A percentile compares a stretch with the other conserved stretches of the same genome.
Evolutionary conservation across 1,140 invertebrate genomes (phyloP).

Genomic region (Acromyrmex heyeri): DNA sequence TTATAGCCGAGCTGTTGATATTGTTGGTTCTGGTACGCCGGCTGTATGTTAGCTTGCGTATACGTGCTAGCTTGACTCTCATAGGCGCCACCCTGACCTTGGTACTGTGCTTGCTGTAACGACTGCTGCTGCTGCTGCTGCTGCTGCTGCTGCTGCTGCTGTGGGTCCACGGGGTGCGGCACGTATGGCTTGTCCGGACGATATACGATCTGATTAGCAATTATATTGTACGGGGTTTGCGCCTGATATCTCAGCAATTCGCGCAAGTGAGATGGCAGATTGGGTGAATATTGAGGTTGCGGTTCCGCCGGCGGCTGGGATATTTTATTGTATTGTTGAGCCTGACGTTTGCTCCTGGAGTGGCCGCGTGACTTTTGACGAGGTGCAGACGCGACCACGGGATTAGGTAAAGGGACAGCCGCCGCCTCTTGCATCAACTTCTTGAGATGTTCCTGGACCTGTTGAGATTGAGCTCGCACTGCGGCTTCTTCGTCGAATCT

Average conservation of each 20-base stretch:
- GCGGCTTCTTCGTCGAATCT: conserved; percentile 60
- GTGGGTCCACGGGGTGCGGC: conserved; percentile 77
- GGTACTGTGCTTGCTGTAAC: conserved; percentile 33
- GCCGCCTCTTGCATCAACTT: conserved; percentile 8
- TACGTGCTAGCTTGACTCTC: conserved; percentile 8
- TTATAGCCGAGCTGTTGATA: conserved; percentile 46
- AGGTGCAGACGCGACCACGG: background rate
- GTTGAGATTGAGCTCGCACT: conserved; percentile 17
- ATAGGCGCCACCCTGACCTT: conserved; percentile 63
- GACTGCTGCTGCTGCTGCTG: background rate
- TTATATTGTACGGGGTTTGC: conserved; percentile 83
- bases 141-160: conserved; percentile 45
- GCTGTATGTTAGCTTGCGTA: conserved; percentile 34
- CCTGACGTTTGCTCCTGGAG: conserved; percentile 38
- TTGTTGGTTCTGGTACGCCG: conserved; percentile 37
- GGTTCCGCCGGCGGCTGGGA: conserved; percentile 75
- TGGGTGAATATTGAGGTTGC: conserved; percentile 82
- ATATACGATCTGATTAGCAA: conserved; percentile 82
- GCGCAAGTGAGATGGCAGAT: conserved; percentile 79
- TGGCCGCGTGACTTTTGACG: conserved; percentile 38
- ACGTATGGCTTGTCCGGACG: conserved; percentile 82
- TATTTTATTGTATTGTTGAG: conserved; percentile 49
- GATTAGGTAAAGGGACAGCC: background rate
- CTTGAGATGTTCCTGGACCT: conserved; percentile 28
- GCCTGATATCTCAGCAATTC: conserved; percentile 82